phyloP scores from a whole-genome alignment of 2,888 invertebrate genomes.

The Cetonia aurata region DNA sequence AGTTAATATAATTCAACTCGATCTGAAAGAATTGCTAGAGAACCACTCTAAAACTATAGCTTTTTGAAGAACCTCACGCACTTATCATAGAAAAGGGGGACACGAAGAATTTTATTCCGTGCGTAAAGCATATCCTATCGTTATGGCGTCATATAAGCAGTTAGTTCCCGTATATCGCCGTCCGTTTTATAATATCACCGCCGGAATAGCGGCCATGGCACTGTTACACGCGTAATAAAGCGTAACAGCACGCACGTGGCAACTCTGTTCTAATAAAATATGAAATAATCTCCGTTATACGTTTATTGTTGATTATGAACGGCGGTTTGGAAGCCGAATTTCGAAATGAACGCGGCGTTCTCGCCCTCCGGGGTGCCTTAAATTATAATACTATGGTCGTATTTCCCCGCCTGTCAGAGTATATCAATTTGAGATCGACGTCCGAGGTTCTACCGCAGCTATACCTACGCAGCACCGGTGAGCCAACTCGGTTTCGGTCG shows the following conservation, averaged over 20 bases:
- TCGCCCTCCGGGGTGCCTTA: constrained; percentile 42
- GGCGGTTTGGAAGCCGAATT: background rate
- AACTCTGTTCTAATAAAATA: constrained; percentile 28
- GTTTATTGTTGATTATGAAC: constrained; percentile 38
- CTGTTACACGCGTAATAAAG: constrained; percentile 22
- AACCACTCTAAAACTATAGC: too few species aligned
- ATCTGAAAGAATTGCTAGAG: too few species aligned
- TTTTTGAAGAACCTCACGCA: too few species aligned
- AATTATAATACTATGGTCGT: constrained; percentile 51
- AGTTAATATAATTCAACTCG: too few species aligned
- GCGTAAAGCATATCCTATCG: constrained; percentile 13
- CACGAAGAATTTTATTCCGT: background rate
- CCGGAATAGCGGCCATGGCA: background rate
- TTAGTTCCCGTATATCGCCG: constrained; percentile 11
- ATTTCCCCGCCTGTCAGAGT: constrained; percentile 53
- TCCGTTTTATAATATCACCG: constrained; percentile 15
- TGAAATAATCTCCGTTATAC: constrained; percentile 36
- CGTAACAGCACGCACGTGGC: constrained; percentile 33
- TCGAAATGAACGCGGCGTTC: background rate
- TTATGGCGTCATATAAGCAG: background rate
- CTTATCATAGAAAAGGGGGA: too few species aligned
- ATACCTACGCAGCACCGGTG: constrained; percentile 26
- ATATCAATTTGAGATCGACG: constrained; percentile 57
- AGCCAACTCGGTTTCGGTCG: constrained; percentile 47
- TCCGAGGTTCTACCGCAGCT: constrained; percentile 37